phyloP scores from a whole-genome alignment of 1,140 invertebrate genomes.

The Leptopilina clavipes region DNA sequence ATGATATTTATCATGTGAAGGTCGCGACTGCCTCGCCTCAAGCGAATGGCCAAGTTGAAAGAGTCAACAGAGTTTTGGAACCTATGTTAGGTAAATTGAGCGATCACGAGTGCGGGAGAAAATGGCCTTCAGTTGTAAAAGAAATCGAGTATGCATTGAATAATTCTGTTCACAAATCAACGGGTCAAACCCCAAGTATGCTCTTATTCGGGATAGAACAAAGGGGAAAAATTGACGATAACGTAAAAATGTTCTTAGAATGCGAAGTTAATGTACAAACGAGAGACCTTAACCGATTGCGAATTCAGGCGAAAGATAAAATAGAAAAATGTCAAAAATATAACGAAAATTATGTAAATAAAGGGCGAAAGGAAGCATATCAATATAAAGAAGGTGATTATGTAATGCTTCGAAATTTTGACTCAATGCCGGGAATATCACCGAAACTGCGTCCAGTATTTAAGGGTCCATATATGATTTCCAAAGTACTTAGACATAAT shows the following conservation, averaged over 20 bases:
- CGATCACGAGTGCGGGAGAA: conserved; percentile 21
- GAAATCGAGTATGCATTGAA: conserved; percentile 54
- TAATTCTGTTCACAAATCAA: conserved; percentile 49
- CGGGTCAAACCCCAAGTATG: conserved; percentile 42
- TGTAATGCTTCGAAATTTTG: conserved; percentile 33
- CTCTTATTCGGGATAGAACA: conserved; percentile 50
- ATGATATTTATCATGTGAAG: conserved; percentile 35
- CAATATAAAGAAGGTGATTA: conserved; percentile 7
- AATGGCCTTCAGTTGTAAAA: conserved; percentile 49
- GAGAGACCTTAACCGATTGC: not conserved
- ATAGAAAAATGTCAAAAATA: not conserved
- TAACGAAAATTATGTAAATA: not conserved
- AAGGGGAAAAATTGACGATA: not conserved
- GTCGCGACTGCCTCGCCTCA: conserved; percentile 38
- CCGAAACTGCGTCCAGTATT: not conserved
- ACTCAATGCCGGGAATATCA: conserved; percentile 19
- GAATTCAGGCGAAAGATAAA: not conserved
- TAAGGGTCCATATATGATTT: not conserved
- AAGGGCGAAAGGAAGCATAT: not conserved
- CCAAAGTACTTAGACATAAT: not conserved
- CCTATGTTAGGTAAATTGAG: conserved; percentile 50
- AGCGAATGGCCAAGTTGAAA: not conserved
- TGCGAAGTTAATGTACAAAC: not conserved
- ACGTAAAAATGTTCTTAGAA: not conserved
- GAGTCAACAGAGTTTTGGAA: conserved; percentile 45